Conservation (phyloP, 2,113 vertebrate genomes). For the Agelaius phoeniceus region DNA sequence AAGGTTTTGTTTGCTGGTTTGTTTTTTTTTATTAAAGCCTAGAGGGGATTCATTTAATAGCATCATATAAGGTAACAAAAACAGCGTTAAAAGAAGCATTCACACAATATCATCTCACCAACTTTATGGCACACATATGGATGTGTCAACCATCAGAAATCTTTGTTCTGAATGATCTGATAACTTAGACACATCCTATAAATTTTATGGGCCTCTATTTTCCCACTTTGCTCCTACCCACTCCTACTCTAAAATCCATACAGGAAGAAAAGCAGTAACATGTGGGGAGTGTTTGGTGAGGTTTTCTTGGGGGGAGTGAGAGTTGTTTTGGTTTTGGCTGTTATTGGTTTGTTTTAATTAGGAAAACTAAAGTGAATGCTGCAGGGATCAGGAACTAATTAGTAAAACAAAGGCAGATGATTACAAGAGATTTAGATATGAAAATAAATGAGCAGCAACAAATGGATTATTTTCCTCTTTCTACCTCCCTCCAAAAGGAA, state of each 20-base stretch:
- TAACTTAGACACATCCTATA: background rate
- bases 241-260: background rate
- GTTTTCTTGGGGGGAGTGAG: accelerated
- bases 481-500: background rate
- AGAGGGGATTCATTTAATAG: background rate
- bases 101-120: background rate
- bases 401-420: background rate
- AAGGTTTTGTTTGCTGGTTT: background rate
- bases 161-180: background rate
- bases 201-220: background rate
- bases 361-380: background rate
- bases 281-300: background rate
- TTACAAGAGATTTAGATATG: background rate
- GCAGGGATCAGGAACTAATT: background rate
- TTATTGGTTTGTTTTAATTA: background rate
- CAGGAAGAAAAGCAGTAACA: background rate
- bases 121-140: background rate
- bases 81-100: background rate
- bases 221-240: background rate
- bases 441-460: background rate
- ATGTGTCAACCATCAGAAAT: background rate
- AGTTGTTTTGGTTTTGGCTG: background rate
- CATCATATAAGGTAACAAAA: background rate
- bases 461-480: background rate
- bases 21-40: background rate